Evolutionary conservation across 2,797 vertebrate genomes (phyloP), one percentile per base, ranked within the genome.

Genomic region (Danio jaintianensis): DNA sequence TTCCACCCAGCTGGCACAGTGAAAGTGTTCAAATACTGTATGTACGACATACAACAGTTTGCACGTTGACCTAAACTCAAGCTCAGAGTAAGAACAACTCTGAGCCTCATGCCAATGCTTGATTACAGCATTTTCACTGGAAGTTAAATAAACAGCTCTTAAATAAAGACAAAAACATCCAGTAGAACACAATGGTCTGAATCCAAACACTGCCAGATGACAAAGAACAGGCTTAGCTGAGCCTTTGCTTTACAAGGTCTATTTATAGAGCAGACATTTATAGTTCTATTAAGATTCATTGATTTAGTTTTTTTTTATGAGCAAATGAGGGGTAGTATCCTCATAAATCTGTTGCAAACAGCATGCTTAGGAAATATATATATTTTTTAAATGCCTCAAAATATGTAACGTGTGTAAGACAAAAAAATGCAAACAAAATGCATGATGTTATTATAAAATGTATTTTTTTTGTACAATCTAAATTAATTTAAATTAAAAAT

Each of bases 101-200:
- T 71, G 9, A 40, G 18, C 48, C 5, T 36, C 1, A 40, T 9
- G 45, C 43, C 7, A 7, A 18, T 10, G 63, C 48, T 69, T 52
- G 4, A 52, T 40, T 38, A 45, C 7, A 59, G 22, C 8, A 6
- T 52, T 50, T 36, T 48, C 15, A 43, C 58, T 72, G 67, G 20
- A 69, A 48, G 22, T 13, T 68, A 16, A 11, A 47, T 68, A 16
- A 11, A 47, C 52, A 55, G 48, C 12, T 47, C 50, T 29, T 16
- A 0, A 12, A 40, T 36, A 29, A 36, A 29, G 7, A 22, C 69
- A 36, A 8, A 67, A 48, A 47, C 62, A 56, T 64, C 78, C n/a
- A 55, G n/a, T 62, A 52, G 43, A 73, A 71, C 70, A 67, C 72
- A 59, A 62, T 29, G 74, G 29, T 56, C 45, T 55, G 7, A 38